Evolutionary conservation across 2,888 invertebrate species (phyloP).

Genomic region (Dichetophora obliterata): DNA sequence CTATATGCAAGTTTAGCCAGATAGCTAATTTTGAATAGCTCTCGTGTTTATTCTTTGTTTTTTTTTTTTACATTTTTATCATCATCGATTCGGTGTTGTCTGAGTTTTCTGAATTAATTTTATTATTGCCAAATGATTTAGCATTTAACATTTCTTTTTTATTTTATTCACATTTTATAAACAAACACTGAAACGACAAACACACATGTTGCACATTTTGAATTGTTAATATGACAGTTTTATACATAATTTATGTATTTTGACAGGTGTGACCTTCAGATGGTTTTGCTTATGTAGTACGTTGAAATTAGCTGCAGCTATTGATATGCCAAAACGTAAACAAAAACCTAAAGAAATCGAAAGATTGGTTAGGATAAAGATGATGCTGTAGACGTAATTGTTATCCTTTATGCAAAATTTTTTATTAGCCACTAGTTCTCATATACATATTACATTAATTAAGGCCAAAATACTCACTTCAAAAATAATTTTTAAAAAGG

Average conservation of each 20-base stretch:
- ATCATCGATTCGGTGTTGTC: neutral
- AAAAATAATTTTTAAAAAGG: too few species aligned
- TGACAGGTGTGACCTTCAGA: conserved; percentile 38
- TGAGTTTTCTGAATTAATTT: conserved; percentile 23
- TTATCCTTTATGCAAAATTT: too few species aligned
- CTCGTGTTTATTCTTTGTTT: conserved; percentile 12
- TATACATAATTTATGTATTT: conserved; percentile 9
- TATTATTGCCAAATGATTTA: conserved; percentile 47
- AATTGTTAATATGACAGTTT: neutral
- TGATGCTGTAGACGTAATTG: too few species aligned
- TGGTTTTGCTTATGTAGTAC: neutral
- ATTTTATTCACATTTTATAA: neutral
- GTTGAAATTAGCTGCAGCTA: too few species aligned
- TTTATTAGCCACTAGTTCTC: too few species aligned
- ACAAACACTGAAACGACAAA: neutral
- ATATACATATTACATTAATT: too few species aligned
- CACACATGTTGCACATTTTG: neutral
- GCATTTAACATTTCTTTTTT: conserved; percentile 26
- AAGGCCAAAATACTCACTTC: too few species aligned
- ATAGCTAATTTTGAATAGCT: conserved; percentile 45
- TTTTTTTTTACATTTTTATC: conserved; percentile 17
- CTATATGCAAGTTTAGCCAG: neutral
- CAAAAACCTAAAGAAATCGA: too few species aligned
- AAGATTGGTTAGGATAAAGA: too few species aligned
- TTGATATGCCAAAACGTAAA: too few species aligned